These are phyloP conservation scores for Abscondita cerata DNA, from an alignment of 2,888 invertebrate species.

Conservation along the genomic window DNA sequence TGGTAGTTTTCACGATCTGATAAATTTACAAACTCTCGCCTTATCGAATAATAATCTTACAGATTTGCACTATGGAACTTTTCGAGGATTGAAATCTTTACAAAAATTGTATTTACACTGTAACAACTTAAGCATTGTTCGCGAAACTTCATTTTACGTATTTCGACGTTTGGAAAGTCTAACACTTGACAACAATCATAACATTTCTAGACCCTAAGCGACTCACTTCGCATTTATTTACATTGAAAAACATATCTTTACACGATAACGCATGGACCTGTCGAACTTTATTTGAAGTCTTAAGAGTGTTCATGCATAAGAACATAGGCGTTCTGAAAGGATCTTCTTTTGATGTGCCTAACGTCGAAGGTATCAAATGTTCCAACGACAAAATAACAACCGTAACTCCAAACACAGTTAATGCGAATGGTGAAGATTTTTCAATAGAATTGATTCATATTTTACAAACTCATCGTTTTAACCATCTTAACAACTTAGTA, in stretches of 20 bases:
- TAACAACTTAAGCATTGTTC: constrained; percentile 2
- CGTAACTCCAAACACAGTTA: not conserved
- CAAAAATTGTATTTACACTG: not conserved
- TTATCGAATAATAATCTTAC: constrained; percentile 9
- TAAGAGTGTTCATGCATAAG: not conserved
- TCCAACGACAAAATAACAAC: constrained; percentile 5
- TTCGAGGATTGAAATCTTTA: constrained; percentile 7
- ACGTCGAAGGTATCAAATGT: constrained; percentile 15
- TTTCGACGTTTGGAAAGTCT: not conserved
- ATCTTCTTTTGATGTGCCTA: not conserved
- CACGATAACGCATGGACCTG: constrained; percentile 10
- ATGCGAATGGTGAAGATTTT: not conserved
- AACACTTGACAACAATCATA: constrained; percentile 7
- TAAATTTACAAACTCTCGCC: not conserved
- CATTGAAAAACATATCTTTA: not conserved
- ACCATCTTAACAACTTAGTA: not conserved
- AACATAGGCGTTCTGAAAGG: not conserved
- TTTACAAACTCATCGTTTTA: constrained; percentile 16
- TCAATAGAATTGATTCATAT: constrained; percentile 1
- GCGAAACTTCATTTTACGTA: constrained; percentile 13
- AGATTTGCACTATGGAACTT: constrained; percentile 16
- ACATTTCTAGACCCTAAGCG: not conserved
- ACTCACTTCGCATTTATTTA: not conserved
- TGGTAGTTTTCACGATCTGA: constrained; percentile 8
- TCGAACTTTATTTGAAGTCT: not conserved